Evolutionary conservation across 2,113 vertebrate species (phyloP).

Genomic region (Synchiropus splendidus): DNA sequence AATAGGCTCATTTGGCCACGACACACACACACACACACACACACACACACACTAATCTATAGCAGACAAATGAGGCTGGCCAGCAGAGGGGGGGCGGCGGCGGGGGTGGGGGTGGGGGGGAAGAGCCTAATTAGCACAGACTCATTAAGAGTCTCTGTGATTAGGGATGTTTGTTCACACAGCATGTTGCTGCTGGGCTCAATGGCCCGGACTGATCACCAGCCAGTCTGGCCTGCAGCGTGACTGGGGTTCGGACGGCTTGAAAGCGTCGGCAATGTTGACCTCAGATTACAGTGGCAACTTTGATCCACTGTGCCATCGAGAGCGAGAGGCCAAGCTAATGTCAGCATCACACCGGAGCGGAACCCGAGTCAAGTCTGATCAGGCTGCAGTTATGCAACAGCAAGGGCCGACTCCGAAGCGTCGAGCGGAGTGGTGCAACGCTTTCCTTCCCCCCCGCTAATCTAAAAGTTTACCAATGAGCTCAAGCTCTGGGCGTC

Average conservation of each 20-base stretch:
- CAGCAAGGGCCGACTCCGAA: no score
- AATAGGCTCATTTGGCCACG: conserved; percentile 69
- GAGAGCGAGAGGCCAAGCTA: no score
- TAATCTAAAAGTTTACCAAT: conserved; percentile 44
- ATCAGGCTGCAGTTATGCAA: no score
- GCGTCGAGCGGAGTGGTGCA: no score
- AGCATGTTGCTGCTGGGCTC: conserved; percentile 52
- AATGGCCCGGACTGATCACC: conserved; percentile 58
- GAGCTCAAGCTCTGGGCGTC: conserved; percentile 41
- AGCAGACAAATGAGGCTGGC: conserved; percentile 57
- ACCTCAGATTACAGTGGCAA: no score
- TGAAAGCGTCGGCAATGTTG: no score
- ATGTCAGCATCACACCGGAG: no score
- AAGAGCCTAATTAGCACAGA: conserved; percentile 67
- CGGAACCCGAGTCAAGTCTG: no score
- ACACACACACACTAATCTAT: conserved; percentile 67
- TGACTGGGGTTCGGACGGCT: conserved; percentile 24
- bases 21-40: conserved; percentile 62
- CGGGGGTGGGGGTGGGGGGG: conserved; percentile 47
- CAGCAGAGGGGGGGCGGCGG: conserved; percentile 34
- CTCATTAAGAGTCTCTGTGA: conserved; percentile 84
- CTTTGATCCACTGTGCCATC: no score
- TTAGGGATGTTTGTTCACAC: conserved; percentile 72
- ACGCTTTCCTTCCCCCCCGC: background rate
- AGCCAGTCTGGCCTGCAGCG: conserved; percentile 63